Evolutionary conservation across 2,113 vertebrate genomes (phyloP).

Genomic region (Pimephales promelas): DNA sequence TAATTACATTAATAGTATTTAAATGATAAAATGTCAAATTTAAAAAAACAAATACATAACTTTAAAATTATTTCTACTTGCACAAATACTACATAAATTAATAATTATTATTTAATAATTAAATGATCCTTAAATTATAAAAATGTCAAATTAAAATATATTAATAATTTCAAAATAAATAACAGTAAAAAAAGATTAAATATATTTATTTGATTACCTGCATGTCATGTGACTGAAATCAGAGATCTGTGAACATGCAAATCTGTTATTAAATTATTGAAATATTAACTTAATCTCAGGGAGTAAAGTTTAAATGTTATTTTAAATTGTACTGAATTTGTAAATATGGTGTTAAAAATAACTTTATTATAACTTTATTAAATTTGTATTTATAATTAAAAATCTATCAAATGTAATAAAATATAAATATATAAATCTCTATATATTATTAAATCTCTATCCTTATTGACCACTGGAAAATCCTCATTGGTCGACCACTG

Average conservation of each 20-base stretch:
- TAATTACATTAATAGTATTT: not conserved
- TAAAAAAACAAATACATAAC: not conserved
- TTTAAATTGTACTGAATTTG: not conserved
- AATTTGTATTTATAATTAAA: not conserved
- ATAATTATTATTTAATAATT: not conserved
- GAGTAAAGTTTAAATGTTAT: too few species aligned
- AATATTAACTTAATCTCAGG: not conserved
- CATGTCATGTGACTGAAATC: not conserved
- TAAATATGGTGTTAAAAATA: not conserved
- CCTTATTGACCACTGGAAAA: not conserved
- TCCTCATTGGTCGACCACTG: not conserved
- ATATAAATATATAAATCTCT: too few species aligned
- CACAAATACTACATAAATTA: not conserved
- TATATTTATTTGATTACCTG: not conserved
- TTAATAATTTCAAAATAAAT: not conserved
- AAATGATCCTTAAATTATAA: not conserved
- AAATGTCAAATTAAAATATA: not conserved
- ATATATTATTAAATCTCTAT: too few species aligned
- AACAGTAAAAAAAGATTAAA: not conserved
- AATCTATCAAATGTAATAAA: too few species aligned
- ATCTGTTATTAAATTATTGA: not conserved
- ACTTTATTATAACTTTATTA: too few species aligned
- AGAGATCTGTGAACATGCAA: not conserved
- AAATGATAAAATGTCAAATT: not conserved
- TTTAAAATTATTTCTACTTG: not conserved